A percentile compares a stretch with the other conserved stretches of the same genome.
Evolutionary conservation across 2,113 vertebrate genomes (phyloP).

Genomic region (Ceratotherium simum): DNA sequence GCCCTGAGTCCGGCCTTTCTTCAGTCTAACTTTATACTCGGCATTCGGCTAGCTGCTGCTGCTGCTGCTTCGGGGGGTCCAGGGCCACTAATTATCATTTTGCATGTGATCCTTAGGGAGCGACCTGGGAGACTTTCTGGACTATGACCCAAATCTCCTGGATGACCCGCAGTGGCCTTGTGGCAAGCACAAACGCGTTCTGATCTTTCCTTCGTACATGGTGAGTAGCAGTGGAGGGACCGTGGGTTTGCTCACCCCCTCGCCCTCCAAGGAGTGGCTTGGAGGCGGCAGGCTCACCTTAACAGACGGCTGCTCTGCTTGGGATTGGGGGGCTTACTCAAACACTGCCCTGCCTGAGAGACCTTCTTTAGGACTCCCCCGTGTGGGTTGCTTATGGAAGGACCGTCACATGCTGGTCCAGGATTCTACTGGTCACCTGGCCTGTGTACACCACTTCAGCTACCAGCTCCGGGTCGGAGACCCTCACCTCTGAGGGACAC

Average conservation of each 20-base stretch:
- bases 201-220: conserved; percentile 99
- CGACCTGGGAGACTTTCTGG: conserved; percentile 93
- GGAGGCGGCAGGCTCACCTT: not conserved
- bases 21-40: fast-evolving
- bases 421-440: not conserved
- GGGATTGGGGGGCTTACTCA: not conserved
- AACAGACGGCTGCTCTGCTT: not conserved
- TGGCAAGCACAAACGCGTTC: conserved; percentile 98
- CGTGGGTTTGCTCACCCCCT: not conserved
- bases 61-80: not conserved
- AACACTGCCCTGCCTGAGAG: not conserved
- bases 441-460: not conserved
- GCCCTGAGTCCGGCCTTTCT: not conserved
- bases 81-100: not conserved
- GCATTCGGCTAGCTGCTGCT: not conserved
- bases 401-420: not conserved
- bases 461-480: not conserved
- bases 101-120: conserved; percentile 89
- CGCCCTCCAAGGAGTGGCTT: not conserved
- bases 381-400: not conserved
- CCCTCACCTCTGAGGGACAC: not conserved
- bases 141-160: conserved; percentile 98
- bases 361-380: not conserved
- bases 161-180: conserved; percentile 99
- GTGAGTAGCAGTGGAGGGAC: conserved; percentile 85